A percentile compares a stretch with the other conserved stretches of the same genome.
Conservation (phyloP, 2,888 invertebrate genomes). For the Shargacucullia verbasci region DNA sequence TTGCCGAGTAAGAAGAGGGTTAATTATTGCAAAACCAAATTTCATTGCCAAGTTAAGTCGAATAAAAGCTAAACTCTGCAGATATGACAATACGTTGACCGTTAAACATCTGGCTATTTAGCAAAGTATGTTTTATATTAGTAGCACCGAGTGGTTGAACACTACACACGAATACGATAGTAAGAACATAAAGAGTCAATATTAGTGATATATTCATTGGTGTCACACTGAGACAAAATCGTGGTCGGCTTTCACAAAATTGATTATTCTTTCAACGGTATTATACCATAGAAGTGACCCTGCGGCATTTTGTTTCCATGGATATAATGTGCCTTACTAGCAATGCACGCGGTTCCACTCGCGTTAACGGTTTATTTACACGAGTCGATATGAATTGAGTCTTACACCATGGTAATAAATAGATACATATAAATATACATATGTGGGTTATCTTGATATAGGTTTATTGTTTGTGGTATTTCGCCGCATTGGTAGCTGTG, state of each 20-base stretch:
- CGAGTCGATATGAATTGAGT: conserved; percentile 18
- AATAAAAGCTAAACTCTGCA: too few species aligned
- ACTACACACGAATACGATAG: conserved; percentile 24
- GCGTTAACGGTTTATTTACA: conserved; percentile 31
- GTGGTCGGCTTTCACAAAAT: conserved; percentile 45
- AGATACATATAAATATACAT: too few species aligned
- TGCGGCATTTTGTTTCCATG: conserved; percentile 42
- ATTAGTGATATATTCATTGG: conserved; percentile 14
- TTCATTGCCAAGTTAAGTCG: too few species aligned
- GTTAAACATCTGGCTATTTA: too few species aligned
- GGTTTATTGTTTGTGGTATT: too few species aligned
- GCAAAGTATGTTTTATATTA: too few species aligned
- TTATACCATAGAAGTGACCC: conserved; percentile 38
- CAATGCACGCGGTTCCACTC: conserved; percentile 11
- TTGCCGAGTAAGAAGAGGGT: too few species aligned
- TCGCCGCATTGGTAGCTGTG: too few species aligned
- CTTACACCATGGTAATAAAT: not conserved
- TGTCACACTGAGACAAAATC: conserved; percentile 41
- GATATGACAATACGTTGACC: too few species aligned
- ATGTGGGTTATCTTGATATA: too few species aligned
- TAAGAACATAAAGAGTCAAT: conserved; percentile 38
- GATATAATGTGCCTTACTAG: conserved; percentile 14
- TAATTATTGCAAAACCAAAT: too few species aligned
- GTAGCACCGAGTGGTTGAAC: too few species aligned
- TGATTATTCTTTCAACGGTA: conserved; percentile 46